A percentile compares a stretch with the other conserved stretches of the same genome.
Conservation (phyloP, 2,888 invertebrate genomes). For the Fragum whitleyi region DNA sequence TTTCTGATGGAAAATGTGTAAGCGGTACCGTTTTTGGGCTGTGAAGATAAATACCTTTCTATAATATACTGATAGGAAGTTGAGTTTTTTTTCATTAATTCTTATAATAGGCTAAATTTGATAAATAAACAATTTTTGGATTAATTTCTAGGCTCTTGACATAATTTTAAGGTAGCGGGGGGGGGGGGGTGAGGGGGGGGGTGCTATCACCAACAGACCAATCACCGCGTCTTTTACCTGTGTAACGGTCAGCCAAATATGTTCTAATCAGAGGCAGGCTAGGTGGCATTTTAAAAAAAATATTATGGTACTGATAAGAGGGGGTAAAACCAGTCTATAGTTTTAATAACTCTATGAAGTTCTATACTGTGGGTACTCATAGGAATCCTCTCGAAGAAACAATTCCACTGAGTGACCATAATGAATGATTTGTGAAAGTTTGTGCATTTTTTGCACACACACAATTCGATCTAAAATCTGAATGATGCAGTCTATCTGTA, state of each 20-base stretch:
- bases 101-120: not conserved
- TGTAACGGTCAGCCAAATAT: not conserved
- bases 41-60: conserved; percentile 5
- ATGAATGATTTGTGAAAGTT: no score
- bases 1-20: not conserved
- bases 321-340: no score
- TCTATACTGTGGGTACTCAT: no score
- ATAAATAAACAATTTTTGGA: not conserved
- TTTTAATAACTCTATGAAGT: no score
- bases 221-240: conserved; percentile 15
- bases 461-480: no score
- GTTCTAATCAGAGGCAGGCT: no score
- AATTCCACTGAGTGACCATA: no score
- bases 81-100: not conserved
- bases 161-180: not conserved
- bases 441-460: no score
- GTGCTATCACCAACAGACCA: not conserved
- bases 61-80: not conserved
- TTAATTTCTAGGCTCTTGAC: not conserved
- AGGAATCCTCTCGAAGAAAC: no score
- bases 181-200: not conserved
- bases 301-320: no score
- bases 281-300: no score
- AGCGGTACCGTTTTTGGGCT: not conserved
- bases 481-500: no score